These are phyloP conservation scores for Marcusenius ussheri DNA, from an alignment of 2,113 vertebrate genomes.

Conservation along the genomic window DNA sequence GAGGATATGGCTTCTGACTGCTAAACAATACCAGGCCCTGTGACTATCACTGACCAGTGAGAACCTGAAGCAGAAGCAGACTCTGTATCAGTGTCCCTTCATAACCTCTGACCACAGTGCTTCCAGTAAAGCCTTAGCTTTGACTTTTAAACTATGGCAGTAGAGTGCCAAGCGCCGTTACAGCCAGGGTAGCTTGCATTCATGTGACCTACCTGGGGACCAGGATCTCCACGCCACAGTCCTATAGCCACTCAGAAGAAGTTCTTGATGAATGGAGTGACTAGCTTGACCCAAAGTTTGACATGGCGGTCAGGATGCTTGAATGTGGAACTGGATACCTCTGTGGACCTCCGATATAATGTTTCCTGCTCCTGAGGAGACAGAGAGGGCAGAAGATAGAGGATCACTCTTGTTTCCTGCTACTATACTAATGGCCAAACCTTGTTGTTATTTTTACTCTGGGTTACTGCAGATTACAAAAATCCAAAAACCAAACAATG, in stretches of 20 bases:
- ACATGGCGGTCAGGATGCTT: conserved; percentile 77
- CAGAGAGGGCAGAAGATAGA: background rate
- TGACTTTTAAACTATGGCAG: background rate
- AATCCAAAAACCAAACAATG: background rate
- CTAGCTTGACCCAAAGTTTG: conserved; percentile 91
- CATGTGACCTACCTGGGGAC: background rate
- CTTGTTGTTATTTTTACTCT: background rate
- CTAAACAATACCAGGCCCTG: background rate
- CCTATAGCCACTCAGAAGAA: conserved; percentile 71
- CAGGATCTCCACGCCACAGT: background rate
- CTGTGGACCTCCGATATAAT: conserved; percentile 70
- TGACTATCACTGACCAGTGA: background rate
- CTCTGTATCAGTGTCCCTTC: background rate
- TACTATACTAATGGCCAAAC: background rate
- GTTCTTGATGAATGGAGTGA: conserved; percentile 92
- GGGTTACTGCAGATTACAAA: background rate
- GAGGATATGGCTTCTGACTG: background rate
- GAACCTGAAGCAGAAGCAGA: background rate
- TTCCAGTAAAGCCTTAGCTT: background rate
- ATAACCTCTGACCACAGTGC: background rate
- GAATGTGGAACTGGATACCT: conserved; percentile 77
- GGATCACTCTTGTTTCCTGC: background rate
- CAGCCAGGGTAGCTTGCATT: background rate
- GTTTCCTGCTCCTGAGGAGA: conserved; percentile 75
- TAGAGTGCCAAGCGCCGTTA: background rate